A percentile compares a stretch with the other conserved stretches of the same genome.
Conservation (phyloP, 2,888 invertebrate species). For the Protodeltote pygarga region DNA sequence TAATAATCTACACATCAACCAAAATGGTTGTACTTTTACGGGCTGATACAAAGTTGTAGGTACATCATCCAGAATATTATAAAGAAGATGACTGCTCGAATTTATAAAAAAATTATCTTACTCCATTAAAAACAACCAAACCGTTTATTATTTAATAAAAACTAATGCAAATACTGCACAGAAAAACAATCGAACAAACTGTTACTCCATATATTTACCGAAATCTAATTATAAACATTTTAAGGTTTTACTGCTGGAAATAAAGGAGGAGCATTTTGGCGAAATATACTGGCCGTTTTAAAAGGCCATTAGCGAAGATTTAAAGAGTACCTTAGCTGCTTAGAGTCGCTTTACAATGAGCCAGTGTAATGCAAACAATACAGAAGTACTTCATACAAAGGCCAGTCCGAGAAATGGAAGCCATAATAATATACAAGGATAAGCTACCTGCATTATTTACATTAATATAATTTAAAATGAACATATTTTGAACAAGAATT, state of each 20-base stretch:
- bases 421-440: conserved; percentile 49
- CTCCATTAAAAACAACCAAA: neutral
- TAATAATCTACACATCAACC: no score
- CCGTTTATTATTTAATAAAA: neutral
- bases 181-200: conserved; percentile 25
- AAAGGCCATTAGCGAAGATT: conserved; percentile 81
- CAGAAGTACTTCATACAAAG: conserved; percentile 61
- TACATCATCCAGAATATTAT: no score
- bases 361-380: conserved; percentile 71
- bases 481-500: conserved; percentile 11
- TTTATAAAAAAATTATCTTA: no score
- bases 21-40: no score
- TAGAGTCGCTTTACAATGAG: conserved; percentile 76
- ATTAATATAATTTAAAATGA: conserved; percentile 14
- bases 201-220: conserved; percentile 50
- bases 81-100: no score
- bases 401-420: conserved; percentile 51
- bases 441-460: conserved; percentile 42
- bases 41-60: no score
- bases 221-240: conserved; percentile 67
- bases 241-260: conserved; percentile 59
- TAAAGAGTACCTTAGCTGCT: conserved; percentile 75
- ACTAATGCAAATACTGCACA: neutral
- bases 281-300: conserved; percentile 77
- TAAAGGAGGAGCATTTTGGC: conserved; percentile 64